Evolutionary conservation across 2,888 invertebrate genomes (phyloP).

Genomic region (Amiota communis): DNA sequence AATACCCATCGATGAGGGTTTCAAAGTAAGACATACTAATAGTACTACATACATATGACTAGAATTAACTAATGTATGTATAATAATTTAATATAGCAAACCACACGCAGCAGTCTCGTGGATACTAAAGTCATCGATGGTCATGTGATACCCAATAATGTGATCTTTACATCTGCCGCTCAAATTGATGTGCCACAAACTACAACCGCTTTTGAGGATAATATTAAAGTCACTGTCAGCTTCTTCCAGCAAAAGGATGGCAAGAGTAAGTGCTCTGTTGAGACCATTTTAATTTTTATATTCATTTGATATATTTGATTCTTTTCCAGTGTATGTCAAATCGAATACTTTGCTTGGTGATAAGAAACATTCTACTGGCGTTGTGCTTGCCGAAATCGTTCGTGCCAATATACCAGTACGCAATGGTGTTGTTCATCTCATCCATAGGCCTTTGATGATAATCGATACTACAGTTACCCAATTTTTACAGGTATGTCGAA

Average conservation of each 20-base stretch:
- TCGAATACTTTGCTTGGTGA: constrained; percentile 88
- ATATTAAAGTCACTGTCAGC: constrained; percentile 86
- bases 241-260: constrained; percentile 83
- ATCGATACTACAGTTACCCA: constrained; percentile 90
- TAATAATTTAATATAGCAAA: constrained; percentile 74
- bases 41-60: too few species aligned
- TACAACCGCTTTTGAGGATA: constrained; percentile 87
- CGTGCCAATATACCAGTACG: constrained; percentile 92
- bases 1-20: constrained; percentile 91
- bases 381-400: constrained; percentile 90
- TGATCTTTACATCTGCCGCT: constrained; percentile 89
- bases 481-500: constrained; percentile 82
- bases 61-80: too few species aligned
- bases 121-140: constrained; percentile 91
- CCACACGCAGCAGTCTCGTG: constrained; percentile 82
- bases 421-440: constrained; percentile 94
- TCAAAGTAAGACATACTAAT: constrained; percentile 83
- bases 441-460: constrained; percentile 92
- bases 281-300: background rate
- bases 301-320: constrained; percentile 22
- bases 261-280: constrained; percentile 76
- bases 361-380: constrained; percentile 84
- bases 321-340: constrained; percentile 81
- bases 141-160: constrained; percentile 90
- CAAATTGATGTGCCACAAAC: constrained; percentile 82